These are phyloP conservation scores for Drosophila algonquin DNA, from an alignment of 2,888 invertebrate species.

Conservation along the genomic window DNA sequence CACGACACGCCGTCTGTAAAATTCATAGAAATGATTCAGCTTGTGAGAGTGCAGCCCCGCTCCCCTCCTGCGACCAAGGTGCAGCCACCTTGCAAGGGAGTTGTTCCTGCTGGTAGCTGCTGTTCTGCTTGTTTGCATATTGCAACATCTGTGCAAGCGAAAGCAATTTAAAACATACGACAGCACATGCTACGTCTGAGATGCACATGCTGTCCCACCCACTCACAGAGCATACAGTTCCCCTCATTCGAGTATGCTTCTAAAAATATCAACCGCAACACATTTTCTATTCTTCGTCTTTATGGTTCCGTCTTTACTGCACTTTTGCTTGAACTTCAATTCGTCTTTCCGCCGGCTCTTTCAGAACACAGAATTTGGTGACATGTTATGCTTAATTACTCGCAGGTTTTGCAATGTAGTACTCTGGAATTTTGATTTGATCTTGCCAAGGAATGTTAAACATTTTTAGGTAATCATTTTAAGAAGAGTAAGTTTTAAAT, in stretches of 20 bases:
- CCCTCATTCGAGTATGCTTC: slow-evolving; percentile 1
- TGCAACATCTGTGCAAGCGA: slow-evolving; percentile 75
- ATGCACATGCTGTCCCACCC: slow-evolving; percentile 21
- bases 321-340: too few relatives aligned
- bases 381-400: slow-evolving; percentile 49
- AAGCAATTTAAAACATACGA: slow-evolving; percentile 72
- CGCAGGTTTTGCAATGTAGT: slow-evolving; percentile 22
- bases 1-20: neutral
- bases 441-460: slow-evolving; percentile 2
- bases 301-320: too few relatives aligned
- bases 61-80: slow-evolving; percentile 19
- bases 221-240: slow-evolving; percentile 21
- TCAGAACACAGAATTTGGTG: slow-evolving; percentile 1
- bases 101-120: slow-evolving; percentile 46
- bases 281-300: too few relatives aligned
- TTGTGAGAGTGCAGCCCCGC: slow-evolving; percentile 5
- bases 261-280: too few relatives aligned
- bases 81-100: slow-evolving; percentile 56
- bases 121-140: slow-evolving; percentile 74
- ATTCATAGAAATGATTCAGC: slow-evolving; percentile 31
- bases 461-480: neutral
- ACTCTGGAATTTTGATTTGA: slow-evolving; percentile 24
- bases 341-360: neutral
- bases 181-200: slow-evolving; percentile 56
- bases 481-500: too few relatives aligned